Conservation (phyloP, 1,140 invertebrate genomes). For the Trichogramma pretiosum region DNA sequence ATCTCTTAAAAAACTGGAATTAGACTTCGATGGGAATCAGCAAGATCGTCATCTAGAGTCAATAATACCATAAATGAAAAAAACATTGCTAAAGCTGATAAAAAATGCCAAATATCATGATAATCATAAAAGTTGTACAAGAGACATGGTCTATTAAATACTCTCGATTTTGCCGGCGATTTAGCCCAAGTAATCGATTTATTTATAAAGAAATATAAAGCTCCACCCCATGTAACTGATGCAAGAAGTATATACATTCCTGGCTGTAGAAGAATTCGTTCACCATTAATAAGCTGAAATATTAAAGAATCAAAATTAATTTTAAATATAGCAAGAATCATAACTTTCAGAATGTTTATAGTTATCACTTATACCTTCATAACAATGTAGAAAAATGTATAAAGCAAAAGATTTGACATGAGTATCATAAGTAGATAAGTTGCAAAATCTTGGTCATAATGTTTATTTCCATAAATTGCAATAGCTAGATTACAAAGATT, state of each 20-base stretch:
- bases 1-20: slow-evolving; percentile 68
- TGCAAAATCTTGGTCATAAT: slow-evolving; percentile 68
- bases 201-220: slow-evolving; percentile 67
- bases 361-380: slow-evolving; percentile 79
- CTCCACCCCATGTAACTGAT: slow-evolving; percentile 56
- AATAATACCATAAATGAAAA: slow-evolving; percentile 78
- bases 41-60: slow-evolving; percentile 71
- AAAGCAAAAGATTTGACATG: slow-evolving; percentile 75
- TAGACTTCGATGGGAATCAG: slow-evolving; percentile 53
- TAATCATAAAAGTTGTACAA: slow-evolving; percentile 74
- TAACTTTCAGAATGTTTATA: slow-evolving; percentile 1
- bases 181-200: slow-evolving; percentile 73
- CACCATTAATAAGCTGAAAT: slow-evolving; percentile 56
- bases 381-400: slow-evolving; percentile 73
- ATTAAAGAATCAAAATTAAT: slow-evolving; percentile 21
- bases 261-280: slow-evolving; percentile 56
- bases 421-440: slow-evolving; percentile 73
- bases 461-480: slow-evolving; percentile 56
- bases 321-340: slow-evolving; percentile 6
- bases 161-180: slow-evolving; percentile 70
- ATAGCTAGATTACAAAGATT: slow-evolving; percentile 70
- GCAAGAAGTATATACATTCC: slow-evolving; percentile 58
- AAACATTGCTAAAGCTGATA: slow-evolving; percentile 78
- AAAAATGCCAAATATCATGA: slow-evolving; percentile 86
- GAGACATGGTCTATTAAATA: slow-evolving; percentile 65